phyloP scores from a whole-genome alignment of 2,888 invertebrate genomes.

The Lasioglossum pauxillum region DNA sequence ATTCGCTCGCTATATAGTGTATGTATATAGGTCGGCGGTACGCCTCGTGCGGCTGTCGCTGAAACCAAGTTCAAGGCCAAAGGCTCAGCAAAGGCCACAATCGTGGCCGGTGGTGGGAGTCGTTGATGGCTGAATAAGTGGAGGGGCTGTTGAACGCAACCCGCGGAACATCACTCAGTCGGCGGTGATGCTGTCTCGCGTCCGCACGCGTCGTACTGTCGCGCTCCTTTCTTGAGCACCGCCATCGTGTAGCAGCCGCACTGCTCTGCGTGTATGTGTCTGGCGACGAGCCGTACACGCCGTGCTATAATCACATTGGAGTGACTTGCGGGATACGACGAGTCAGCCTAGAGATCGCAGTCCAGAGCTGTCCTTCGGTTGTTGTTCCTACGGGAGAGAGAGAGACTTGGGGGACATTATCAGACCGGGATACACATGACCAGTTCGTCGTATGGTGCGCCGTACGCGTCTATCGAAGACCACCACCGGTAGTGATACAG shows the following conservation, averaged over 20 bases:
- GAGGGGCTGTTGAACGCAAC: conserved; percentile 87
- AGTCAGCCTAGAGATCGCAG: conserved; percentile 16
- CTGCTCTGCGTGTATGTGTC: conserved; percentile 16
- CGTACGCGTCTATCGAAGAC: conserved; percentile 9
- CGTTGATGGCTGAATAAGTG: conserved; percentile 82
- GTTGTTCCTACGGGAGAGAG: background rate
- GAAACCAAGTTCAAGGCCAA: conserved; percentile 85
- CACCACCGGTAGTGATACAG: conserved; percentile 25
- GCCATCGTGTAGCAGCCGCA: background rate
- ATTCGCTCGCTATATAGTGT: conserved; percentile 69
- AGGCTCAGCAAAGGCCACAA: conserved; percentile 84
- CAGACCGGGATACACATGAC: conserved; percentile 13
- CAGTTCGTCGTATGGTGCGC: conserved; percentile 38
- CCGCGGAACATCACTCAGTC: conserved; percentile 85
- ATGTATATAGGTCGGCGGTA: conserved; percentile 84
- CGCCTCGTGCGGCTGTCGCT: conserved; percentile 84
- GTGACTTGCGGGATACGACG: conserved; percentile 23
- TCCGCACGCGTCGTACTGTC: conserved; percentile 80
- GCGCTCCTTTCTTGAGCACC: conserved; percentile 70
- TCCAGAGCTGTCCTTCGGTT: background rate
- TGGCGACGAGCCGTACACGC: conserved; percentile 31
- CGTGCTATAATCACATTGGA: background rate
- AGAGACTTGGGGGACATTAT: background rate
- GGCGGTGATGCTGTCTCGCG: conserved; percentile 84
- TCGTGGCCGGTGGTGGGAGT: conserved; percentile 83